A percentile compares a stretch with the other conserved stretches of the same genome.
Evolutionary conservation across 1,140 invertebrate genomes (phyloP).

Genomic region (Drosophila funebris): DNA sequence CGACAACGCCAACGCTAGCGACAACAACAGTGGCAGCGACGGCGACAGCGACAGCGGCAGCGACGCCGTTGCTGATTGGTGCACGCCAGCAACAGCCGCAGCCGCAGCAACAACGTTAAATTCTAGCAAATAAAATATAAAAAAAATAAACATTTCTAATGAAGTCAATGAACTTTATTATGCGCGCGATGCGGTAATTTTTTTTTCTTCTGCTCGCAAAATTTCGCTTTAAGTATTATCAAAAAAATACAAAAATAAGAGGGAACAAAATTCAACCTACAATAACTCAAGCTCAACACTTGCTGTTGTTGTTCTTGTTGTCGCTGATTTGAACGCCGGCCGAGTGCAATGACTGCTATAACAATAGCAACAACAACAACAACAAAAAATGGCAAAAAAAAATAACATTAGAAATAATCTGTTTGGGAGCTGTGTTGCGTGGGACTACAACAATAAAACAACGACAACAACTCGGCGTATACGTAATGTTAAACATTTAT

Average conservation of each 20-base stretch:
- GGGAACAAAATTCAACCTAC: constrained; percentile 14
- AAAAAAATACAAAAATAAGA: constrained; percentile 33
- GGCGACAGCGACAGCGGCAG: constrained; percentile 19
- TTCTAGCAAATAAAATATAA: constrained; percentile 41
- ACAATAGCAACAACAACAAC: constrained; percentile 33
- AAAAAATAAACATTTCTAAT: constrained; percentile 60
- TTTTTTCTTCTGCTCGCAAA: constrained; percentile 52
- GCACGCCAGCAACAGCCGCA: constrained; percentile 53
- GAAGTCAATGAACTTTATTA: constrained; percentile 79
- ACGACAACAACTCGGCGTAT: constrained; percentile 24
- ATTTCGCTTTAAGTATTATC: constrained; percentile 71
- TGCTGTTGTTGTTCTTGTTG: constrained; percentile 27
- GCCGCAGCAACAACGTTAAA: constrained; percentile 32
- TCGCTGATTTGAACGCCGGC: constrained; percentile 31
- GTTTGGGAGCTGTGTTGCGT: constrained; percentile 12
- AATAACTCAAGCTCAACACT: constrained; percentile 33
- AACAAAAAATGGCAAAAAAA: constrained; percentile 38
- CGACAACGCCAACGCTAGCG: constrained; percentile 32
- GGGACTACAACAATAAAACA: constrained; percentile 5
- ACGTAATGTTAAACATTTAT: constrained; percentile 6
- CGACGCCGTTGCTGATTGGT: constrained; percentile 62
- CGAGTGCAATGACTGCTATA: constrained; percentile 74
- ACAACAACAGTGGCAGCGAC: constrained; percentile 29
- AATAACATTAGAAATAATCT: constrained; percentile 30
- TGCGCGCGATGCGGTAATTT: constrained; percentile 79